These are phyloP conservation scores for Bagarius yarrelli DNA, from an alignment of 2,113 vertebrate genomes.

Conservation along the genomic window DNA sequence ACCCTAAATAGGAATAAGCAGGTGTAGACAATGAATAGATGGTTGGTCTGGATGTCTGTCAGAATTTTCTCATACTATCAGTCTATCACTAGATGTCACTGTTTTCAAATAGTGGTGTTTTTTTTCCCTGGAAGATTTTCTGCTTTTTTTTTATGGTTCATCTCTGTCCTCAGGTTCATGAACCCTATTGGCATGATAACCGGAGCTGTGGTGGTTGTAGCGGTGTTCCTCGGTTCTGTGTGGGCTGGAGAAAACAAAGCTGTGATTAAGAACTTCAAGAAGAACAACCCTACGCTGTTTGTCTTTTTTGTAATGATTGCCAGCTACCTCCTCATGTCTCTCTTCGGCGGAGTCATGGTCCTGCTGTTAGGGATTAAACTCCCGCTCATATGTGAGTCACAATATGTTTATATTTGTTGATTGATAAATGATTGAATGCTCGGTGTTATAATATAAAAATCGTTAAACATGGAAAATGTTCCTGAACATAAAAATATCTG, in stretches of 20 bases:
- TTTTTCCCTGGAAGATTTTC: background rate
- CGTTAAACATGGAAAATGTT: too few relatives aligned
- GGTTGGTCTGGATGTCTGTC: background rate
- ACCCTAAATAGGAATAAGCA: too few relatives aligned
- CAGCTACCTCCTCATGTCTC: constrained; percentile 87
- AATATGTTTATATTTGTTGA: background rate
- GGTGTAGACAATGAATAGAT: too few relatives aligned
- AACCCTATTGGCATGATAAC: constrained; percentile 88
- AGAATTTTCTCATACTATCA: constrained; percentile 30
- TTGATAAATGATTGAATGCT: background rate
- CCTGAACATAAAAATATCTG: background rate
- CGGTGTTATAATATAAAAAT: too few relatives aligned
- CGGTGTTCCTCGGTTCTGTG: constrained; percentile 81
- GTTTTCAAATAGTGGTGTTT: constrained; percentile 24
- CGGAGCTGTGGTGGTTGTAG: constrained; percentile 79
- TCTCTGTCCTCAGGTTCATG: constrained; percentile 75
- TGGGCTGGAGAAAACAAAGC: constrained; percentile 86
- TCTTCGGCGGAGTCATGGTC: constrained; percentile 90
- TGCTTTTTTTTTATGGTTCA: background rate
- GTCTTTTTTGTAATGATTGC: constrained; percentile 79
- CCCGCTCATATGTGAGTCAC: constrained; percentile 84
- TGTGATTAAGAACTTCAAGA: constrained; percentile 82
- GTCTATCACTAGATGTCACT: constrained; percentile 54
- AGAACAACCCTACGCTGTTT: constrained; percentile 80
- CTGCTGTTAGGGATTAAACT: constrained; percentile 89